phyloP scores from a whole-genome alignment of 2,113 vertebrate species.

The Onychostoma macrolepis region DNA sequence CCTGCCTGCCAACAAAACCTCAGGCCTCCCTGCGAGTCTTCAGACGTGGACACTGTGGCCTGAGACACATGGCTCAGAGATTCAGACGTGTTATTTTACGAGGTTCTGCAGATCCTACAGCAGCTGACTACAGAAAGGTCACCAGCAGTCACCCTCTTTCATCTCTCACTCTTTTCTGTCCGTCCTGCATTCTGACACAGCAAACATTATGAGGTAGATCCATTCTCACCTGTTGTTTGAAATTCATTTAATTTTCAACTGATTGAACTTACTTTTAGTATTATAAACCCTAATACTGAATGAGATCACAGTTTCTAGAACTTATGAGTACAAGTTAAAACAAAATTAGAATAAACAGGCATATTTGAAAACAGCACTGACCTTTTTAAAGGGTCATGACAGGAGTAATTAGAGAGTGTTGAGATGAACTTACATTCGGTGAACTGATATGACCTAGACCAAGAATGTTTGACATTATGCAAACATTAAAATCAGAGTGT shows the following conservation, averaged over 20 bases:
- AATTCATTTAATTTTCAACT: not conserved
- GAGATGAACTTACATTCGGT: not conserved
- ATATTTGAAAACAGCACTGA: not conserved
- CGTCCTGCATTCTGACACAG: conserved; percentile 9
- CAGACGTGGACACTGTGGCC: conserved; percentile 31
- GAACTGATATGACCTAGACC: too few species aligned
- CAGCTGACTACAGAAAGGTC: conserved; percentile 64
- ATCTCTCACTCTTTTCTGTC: not conserved
- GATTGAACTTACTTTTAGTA: not conserved
- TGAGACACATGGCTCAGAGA: conserved; percentile 54
- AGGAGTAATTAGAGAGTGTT: not conserved
- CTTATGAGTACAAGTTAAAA: not conserved
- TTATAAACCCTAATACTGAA: not conserved
- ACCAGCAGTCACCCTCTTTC: conserved; percentile 9
- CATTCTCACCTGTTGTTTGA: not conserved
- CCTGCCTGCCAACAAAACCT: conserved; percentile 6
- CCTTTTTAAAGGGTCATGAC: not conserved
- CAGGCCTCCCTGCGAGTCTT: not conserved
- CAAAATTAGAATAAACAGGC: not conserved
- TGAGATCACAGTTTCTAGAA: not conserved
- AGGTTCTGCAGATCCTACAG: conserved; percentile 48
- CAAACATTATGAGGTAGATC: not conserved
- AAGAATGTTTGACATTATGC: too few species aligned
- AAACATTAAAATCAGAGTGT: too few species aligned
- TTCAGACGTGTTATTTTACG: conserved; percentile 62